Percentiles rank a stretch among this genome's conserved stretches.
Conservation (phyloP, 1,140 invertebrate genomes). For the Drosophila virilis region DNA sequence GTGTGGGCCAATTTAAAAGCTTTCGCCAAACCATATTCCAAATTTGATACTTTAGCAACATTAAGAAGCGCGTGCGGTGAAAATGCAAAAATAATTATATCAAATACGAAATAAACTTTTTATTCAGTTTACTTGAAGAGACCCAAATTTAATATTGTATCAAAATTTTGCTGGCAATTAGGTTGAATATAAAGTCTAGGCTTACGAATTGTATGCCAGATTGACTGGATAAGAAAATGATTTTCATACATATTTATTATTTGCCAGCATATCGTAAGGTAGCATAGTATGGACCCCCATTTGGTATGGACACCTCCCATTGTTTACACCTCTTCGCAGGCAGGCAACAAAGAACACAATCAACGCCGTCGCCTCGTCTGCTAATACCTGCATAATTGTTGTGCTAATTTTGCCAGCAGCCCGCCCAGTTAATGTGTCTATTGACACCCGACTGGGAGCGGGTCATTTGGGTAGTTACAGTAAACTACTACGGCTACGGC, state of each 20-base stretch:
- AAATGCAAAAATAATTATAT: not conserved
- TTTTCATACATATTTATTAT: constrained; percentile 8
- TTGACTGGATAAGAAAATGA: constrained; percentile 2
- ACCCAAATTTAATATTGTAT: not conserved
- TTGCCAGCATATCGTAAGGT: constrained; percentile 1
- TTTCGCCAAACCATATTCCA: not conserved
- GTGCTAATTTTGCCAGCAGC: constrained; percentile 78
- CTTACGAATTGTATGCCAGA: not conserved
- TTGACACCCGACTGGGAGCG: constrained; percentile 60
- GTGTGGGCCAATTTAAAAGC: not conserved
- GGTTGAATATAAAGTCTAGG: not conserved
- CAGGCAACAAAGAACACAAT: constrained; percentile 15
- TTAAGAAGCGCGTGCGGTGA: not conserved
- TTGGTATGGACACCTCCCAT: constrained; percentile 6
- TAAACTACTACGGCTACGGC: constrained; percentile 6
- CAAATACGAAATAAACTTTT: not conserved
- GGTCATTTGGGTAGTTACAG: constrained; percentile 24
- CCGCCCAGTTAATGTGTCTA: constrained; percentile 80
- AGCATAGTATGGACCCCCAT: not conserved
- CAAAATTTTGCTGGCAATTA: not conserved
- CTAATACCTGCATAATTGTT: constrained; percentile 79
- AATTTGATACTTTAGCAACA: constrained; percentile 1
- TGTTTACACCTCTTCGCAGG: constrained; percentile 31
- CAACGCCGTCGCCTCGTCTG: constrained; percentile 43
- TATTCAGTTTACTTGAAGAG: not conserved